A percentile compares a stretch with the other conserved stretches of the same genome.
phyloP scores from a whole-genome alignment of 92 coral and sea anemone genomes.

The Zoanthus solanderi region DNA sequence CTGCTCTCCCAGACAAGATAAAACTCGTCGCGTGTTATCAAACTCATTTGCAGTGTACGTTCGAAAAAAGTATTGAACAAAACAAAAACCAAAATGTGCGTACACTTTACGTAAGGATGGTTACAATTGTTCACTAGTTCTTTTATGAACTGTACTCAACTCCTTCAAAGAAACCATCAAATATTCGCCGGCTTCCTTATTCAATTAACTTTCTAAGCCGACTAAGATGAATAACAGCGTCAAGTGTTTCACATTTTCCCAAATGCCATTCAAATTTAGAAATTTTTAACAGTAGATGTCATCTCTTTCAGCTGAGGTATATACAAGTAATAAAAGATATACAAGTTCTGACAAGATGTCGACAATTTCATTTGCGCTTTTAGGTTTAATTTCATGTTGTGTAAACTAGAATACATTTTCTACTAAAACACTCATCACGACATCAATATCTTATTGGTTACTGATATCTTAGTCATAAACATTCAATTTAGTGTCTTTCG shows the following conservation, averaged over 20 bases:
- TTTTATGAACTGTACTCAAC: not conserved
- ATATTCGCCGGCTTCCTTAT: not conserved
- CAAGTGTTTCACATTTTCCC: not conserved
- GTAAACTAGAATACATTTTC: conserved; percentile 20
- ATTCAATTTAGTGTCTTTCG: conserved; percentile 7
- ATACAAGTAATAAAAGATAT: not conserved
- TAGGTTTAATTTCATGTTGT: not conserved
- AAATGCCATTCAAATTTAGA: conserved; percentile 12
- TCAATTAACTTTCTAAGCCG: conserved; percentile 38
- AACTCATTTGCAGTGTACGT: not conserved
- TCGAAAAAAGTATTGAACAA: not conserved
- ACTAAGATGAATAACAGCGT: conserved; percentile 18
- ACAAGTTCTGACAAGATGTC: conserved; percentile 15
- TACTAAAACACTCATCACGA: not conserved
- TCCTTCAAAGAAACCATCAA: conserved; percentile 11
- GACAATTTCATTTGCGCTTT: conserved; percentile 14
- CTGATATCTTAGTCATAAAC: not conserved
- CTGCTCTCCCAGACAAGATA: conserved; percentile 96
- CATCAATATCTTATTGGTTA: conserved; percentile 11
- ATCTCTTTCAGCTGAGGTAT: not conserved
- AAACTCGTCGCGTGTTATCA: conserved; percentile 62
- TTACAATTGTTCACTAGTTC: not conserved
- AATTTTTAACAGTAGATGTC: conserved; percentile 30
- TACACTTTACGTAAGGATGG: not conserved
- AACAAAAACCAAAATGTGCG: not conserved